These are phyloP conservation scores for Labia minor DNA, from an alignment of 2,888 invertebrate genomes.

Conservation along the genomic window DNA sequence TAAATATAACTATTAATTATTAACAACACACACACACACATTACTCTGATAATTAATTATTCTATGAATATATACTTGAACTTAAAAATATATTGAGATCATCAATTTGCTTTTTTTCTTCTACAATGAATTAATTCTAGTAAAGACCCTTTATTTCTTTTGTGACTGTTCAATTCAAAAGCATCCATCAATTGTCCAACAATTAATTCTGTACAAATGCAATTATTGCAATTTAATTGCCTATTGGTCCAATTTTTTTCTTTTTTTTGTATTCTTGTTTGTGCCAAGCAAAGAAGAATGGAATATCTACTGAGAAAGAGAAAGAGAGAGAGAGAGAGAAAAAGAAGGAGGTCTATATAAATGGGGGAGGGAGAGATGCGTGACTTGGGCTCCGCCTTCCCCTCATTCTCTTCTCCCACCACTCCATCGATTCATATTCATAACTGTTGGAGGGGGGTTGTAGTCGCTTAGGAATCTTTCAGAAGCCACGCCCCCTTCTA, in stretches of 20 bases:
- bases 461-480: neutral
- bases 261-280: neutral
- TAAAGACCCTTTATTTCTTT: no score
- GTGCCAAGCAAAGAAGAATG: neutral
- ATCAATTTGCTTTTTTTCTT: no score
- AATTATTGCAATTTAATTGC: neutral
- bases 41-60: no score
- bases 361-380: neutral
- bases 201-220: neutral
- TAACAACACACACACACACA: no score
- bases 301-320: neutral
- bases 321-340: neutral
- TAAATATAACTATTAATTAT: no score
- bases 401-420: neutral
- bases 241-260: neutral
- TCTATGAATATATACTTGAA: no score
- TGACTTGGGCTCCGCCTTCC: neutral
- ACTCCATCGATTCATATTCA: conserved; percentile 7
- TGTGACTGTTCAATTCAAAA: no score
- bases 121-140: no score
- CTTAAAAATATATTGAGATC: no score
- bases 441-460: neutral
- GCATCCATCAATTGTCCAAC: neutral
- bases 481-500: neutral
- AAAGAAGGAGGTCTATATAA: neutral